Evolutionary conservation across 2,113 vertebrate genomes (phyloP).

Genomic region (Ageneiosus marmoratus): DNA sequence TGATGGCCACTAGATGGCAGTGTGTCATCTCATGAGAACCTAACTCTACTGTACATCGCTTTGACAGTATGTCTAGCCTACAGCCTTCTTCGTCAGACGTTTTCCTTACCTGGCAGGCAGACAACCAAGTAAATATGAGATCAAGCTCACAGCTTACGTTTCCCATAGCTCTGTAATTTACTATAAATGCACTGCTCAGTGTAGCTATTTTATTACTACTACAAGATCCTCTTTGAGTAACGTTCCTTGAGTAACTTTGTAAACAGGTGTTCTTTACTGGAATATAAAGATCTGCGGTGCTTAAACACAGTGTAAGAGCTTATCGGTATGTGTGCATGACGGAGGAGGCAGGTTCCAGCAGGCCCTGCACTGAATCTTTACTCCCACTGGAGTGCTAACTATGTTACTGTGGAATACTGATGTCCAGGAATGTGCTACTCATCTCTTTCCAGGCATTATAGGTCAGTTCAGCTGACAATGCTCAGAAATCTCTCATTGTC

Average conservation of each 20-base stretch:
- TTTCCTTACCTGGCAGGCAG: neutral
- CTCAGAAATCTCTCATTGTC: neutral
- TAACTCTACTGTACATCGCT: neutral
- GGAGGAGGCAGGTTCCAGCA: conserved; percentile 9
- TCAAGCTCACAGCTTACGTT: neutral
- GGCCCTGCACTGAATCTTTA: conserved; percentile 12
- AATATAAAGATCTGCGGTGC: neutral
- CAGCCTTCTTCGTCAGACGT: neutral
- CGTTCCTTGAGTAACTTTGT: neutral
- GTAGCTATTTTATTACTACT: neutral
- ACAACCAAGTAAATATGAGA: neutral
- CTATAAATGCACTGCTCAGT: neutral
- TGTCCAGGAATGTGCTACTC: conserved; percentile 22
- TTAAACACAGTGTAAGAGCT: neutral
- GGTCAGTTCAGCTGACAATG: neutral
- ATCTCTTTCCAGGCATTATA: neutral
- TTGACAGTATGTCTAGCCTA: neutral
- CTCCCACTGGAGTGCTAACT: neutral
- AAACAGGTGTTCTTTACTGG: conserved; percentile 1
- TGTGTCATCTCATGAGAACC: conserved; percentile 15
- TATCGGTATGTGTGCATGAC: conserved; percentile 2
- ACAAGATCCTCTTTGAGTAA: neutral
- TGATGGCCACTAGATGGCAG: conserved; percentile 50
- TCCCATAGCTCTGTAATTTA: neutral
- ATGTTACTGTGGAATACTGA: conserved; percentile 12